phyloP scores from a whole-genome alignment of 2,113 vertebrate species.

The Tautogolabrus adspersus region DNA sequence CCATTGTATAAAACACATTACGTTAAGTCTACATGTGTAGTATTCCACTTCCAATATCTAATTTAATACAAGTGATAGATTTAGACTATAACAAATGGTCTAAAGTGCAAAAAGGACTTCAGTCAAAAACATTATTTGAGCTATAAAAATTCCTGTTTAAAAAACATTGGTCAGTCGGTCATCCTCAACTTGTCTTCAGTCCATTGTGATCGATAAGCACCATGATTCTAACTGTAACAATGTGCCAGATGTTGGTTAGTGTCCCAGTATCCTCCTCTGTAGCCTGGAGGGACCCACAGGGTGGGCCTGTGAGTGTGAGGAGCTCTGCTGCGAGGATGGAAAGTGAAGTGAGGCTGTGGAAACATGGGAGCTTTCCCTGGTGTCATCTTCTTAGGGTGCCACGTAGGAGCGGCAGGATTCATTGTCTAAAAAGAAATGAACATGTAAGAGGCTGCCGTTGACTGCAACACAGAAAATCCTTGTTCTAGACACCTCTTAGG shows the following conservation, averaged over 20 bases:
- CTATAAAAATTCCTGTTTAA: slow-evolving; percentile 64
- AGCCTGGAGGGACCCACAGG: slow-evolving; percentile 73
- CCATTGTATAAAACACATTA: slow-evolving; percentile 81
- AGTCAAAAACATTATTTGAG: slow-evolving; percentile 51
- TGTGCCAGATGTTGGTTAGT: slow-evolving; percentile 71
- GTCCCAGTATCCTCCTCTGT: slow-evolving; percentile 73
- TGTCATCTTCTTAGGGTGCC: slow-evolving; percentile 66
- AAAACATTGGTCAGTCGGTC: slow-evolving; percentile 65
- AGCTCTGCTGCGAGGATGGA: slow-evolving; percentile 74
- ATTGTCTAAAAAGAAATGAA: slow-evolving; percentile 36
- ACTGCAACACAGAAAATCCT: not conserved
- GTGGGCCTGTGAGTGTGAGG: slow-evolving; percentile 70
- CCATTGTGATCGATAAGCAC: slow-evolving; percentile 52
- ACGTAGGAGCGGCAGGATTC: slow-evolving; percentile 68
- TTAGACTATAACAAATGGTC: slow-evolving; percentile 73
- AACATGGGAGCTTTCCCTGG: slow-evolving; percentile 41
- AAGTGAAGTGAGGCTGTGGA: slow-evolving; percentile 71
- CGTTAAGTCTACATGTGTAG: slow-evolving; percentile 67
- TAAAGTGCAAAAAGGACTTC: slow-evolving; percentile 80
- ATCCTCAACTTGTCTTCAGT: slow-evolving; percentile 64
- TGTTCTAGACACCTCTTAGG: no score
- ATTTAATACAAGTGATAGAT: slow-evolving; percentile 69
- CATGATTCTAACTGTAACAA: slow-evolving; percentile 56
- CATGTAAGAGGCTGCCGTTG: not conserved
- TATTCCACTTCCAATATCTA: slow-evolving; percentile 65